Evolutionary conservation across 2,888 invertebrate genomes (phyloP), one percentile per base, ranked within the genome.

Genomic region (Eupithecia dodoneata): DNA sequence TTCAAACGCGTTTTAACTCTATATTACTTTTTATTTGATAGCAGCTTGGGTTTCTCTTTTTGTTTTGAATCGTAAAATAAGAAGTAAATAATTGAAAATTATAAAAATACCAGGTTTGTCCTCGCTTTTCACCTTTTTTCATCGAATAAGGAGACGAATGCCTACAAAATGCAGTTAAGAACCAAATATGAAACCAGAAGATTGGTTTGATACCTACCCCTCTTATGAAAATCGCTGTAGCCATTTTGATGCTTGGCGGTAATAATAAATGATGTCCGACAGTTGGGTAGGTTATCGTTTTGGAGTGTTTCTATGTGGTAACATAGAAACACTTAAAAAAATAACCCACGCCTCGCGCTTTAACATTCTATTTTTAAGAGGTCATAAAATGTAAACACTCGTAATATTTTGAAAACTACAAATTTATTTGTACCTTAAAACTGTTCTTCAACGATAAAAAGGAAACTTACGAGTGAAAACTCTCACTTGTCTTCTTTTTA

Each of bases 401-500:
- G 65, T 41, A 65, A 65, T 65, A 30, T 12, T 41, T 30, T 13
- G 2, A 49, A 44, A 44, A 30, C 44, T 44, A 52, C 15, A 52
- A 52, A 12, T 3, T 41, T 9, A 4, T 3, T 12, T 9, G 10
- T 63, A 63, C 65, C 13, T 41, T 10, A 2, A 65, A 65, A 41
- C 5, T 41, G 49, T 10, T 63, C 7, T 30, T 41, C 10, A 65
- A 65, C 41, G 13, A 41, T 65, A 13, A 41, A 41, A 18, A 18
- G 9, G 30, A 63, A 66, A 66, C 66, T 42, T 66, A 7, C 3
- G 42, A 13, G 15, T 66, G 10, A 42, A 13, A 12, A 63, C 63
- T 63, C 30, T 30, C 63, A 63, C 12, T 63, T 63, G 63, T 42
- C 70, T 55, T 49, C 65, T 75, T 77, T 59, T 66, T 66, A 12